Conservation (phyloP, 2,888 invertebrate species). For the Caenorhabditis auriculariae region DNA sequence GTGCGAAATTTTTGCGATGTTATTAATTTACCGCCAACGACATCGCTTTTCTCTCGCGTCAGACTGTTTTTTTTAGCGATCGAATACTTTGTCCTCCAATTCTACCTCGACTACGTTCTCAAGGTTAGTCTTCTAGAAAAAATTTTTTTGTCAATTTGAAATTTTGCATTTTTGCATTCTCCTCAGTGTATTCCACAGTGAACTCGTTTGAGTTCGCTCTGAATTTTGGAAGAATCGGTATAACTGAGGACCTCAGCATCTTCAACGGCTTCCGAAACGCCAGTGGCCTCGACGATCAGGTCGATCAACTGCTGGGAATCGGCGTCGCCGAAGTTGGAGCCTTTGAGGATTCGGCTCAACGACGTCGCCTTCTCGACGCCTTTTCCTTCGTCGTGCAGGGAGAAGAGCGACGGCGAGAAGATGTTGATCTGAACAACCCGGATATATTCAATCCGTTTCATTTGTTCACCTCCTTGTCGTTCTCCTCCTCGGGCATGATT, state of each 20-base stretch:
- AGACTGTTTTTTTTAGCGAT: no score
- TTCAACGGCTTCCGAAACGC: conserved; percentile 24
- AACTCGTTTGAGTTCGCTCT: no score
- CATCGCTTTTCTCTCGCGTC: no score
- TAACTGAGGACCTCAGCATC: conserved; percentile 15
- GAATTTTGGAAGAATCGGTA: neutral
- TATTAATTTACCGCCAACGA: no score
- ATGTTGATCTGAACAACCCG: conserved; percentile 14
- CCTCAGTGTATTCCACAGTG: no score
- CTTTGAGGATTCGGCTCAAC: conserved; percentile 19
- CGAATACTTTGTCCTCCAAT: no score
- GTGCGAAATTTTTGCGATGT: no score
- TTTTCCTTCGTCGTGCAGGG: conserved; percentile 15
- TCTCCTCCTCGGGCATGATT: conserved; percentile 14
- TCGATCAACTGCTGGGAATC: conserved; percentile 23
- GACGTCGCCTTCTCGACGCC: conserved; percentile 19
- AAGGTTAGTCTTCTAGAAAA: no score
- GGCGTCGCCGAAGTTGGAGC: conserved; percentile 15
- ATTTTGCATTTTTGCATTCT: no score
- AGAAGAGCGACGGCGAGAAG: conserved; percentile 19
- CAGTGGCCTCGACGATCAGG: conserved; percentile 21
- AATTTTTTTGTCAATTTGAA: no score
- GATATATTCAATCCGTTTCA: neutral
- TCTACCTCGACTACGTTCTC: no score
- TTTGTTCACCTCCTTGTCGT: conserved; percentile 2